Conservation (phyloP, 1,140 invertebrate species). For the Colletes latitarsis region DNA sequence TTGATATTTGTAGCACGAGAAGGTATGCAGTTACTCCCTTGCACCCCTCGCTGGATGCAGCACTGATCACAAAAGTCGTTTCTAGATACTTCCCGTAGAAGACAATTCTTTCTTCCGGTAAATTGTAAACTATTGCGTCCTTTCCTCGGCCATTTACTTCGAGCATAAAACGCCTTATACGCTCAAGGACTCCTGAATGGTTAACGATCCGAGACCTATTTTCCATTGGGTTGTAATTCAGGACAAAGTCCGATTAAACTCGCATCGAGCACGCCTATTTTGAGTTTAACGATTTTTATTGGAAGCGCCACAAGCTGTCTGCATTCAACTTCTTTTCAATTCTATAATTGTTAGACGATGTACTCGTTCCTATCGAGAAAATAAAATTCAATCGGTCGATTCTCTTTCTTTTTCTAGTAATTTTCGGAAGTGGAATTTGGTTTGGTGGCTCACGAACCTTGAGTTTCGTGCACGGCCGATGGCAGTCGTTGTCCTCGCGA, state of each 20-base stretch:
- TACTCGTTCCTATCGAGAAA: neutral
- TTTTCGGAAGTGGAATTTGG: no score
- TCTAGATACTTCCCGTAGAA: neutral
- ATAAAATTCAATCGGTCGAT: neutral
- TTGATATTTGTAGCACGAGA: no score
- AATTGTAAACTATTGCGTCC: conserved; percentile 17
- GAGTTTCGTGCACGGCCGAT: no score
- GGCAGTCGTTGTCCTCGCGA: no score
- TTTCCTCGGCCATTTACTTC: conserved; percentile 30
- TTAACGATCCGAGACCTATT: conserved; percentile 50
- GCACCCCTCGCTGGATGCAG: no score
- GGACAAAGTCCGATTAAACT: conserved; percentile 49
- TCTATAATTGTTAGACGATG: neutral
- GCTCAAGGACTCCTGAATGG: conserved; percentile 45
- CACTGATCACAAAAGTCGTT: neutral
- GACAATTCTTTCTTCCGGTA: neutral
- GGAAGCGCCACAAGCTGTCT: conserved; percentile 15
- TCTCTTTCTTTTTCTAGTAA: no score
- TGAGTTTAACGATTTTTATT: conserved; percentile 49
- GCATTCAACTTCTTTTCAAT: conserved; percentile 32
- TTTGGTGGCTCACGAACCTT: no score
- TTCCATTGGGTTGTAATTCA: conserved; percentile 47
- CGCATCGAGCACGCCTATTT: conserved; percentile 40
- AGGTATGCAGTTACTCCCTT: no score
- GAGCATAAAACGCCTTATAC: conserved; percentile 40